Conservation (phyloP, 1,140 invertebrate genomes). For the Drosophila quadrilineata region DNA sequence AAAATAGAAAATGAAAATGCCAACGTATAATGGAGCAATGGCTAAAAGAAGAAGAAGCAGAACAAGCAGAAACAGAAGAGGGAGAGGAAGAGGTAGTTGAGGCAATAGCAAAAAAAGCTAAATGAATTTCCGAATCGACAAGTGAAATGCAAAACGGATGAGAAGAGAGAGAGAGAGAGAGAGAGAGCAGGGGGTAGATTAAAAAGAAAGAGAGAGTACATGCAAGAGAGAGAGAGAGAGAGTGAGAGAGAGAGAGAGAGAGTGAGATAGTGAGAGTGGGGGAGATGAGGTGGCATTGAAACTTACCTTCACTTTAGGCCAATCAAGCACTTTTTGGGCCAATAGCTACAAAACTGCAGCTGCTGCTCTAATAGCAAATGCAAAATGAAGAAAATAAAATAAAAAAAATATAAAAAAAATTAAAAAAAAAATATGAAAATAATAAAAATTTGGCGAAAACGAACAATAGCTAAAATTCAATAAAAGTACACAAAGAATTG, state of each 20-base stretch:
- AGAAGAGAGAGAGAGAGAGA: background rate
- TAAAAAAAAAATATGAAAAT: no score
- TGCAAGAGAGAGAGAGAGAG: background rate
- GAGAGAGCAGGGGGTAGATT: background rate
- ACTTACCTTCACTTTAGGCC: slow-evolving; percentile 26
- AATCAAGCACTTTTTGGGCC: slow-evolving; percentile 36
- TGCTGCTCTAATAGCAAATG: slow-evolving; percentile 13
- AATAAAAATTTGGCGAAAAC: no score
- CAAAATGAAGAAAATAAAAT: no score
- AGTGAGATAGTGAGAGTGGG: background rate
- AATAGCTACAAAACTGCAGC: slow-evolving; percentile 22
- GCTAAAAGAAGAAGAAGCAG: slow-evolving; percentile 30
- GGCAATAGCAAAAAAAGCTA: slow-evolving; percentile 54
- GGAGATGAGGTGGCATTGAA: background rate
- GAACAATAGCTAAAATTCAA: no score
- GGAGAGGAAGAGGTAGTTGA: background rate
- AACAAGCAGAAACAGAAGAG: slow-evolving; percentile 1
- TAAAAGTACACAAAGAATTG: no score
- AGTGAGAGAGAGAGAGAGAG: background rate
- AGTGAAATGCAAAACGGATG: slow-evolving; percentile 66
- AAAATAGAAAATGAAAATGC: slow-evolving; percentile 63
- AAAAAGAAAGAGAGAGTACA: no score
- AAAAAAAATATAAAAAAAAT: no score
- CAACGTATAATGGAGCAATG: slow-evolving; percentile 31
- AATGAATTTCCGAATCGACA: slow-evolving; percentile 72